These are phyloP conservation scores for Magallana ariakensis DNA, from an alignment of 1,140 invertebrate species.

Conservation along the genomic window DNA sequence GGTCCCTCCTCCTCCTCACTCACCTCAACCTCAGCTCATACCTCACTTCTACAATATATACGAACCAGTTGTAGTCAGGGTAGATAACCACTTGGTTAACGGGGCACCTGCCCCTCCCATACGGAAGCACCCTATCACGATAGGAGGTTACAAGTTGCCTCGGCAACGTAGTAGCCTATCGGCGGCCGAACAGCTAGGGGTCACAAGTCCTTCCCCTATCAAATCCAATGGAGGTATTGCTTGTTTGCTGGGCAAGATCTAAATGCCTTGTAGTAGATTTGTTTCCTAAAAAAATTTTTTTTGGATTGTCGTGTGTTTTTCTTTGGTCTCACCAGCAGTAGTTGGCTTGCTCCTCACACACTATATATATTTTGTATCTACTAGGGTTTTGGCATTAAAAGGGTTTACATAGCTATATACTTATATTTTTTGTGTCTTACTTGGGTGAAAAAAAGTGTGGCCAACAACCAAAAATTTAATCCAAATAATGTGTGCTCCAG, in stretches of 20 bases:
- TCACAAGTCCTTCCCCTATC: slow-evolving; percentile 70
- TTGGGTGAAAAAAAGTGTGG: background rate
- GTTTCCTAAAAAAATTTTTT: background rate
- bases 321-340: slow-evolving; percentile 19
- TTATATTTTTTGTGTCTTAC: background rate
- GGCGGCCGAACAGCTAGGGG: slow-evolving; percentile 71
- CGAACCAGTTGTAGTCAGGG: slow-evolving; percentile 56
- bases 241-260: slow-evolving; percentile 20
- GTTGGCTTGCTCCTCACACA: slow-evolving; percentile 42
- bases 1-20: slow-evolving; percentile 56
- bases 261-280: background rate
- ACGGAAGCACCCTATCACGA: slow-evolving; percentile 49
- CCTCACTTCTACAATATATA: slow-evolving; percentile 50
- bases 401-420: background rate
- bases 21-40: slow-evolving; percentile 50
- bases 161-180: slow-evolving; percentile 62
- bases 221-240: slow-evolving; percentile 68
- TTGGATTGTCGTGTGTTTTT: slow-evolving; percentile 47
- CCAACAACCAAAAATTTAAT: background rate
- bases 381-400: slow-evolving; percentile 28
- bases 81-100: slow-evolving; percentile 39
- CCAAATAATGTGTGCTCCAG: background rate
- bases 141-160: slow-evolving; percentile 41
- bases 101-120: slow-evolving; percentile 60
- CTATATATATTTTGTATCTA: slow-evolving; percentile 40